Evolutionary conservation across 2,888 invertebrate genomes (phyloP), one percentile per base, ranked within the genome.

Genomic region (Cotesia congregata): DNA sequence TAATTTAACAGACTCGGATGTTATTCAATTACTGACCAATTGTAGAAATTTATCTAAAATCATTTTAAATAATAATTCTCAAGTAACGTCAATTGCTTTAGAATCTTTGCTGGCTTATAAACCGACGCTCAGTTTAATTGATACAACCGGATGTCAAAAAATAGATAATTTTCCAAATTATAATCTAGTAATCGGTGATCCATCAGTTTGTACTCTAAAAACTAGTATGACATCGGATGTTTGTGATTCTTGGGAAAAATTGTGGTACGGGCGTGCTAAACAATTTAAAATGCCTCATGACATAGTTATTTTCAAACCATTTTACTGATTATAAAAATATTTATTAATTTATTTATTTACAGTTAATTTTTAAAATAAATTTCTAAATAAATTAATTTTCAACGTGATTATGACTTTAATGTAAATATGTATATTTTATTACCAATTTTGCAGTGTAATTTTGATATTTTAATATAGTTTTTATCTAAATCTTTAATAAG

Each of bases 401-500:
- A 68, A 39, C 20, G 65, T 40, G 7, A 61, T 30, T 77, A 62
- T 88, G 50, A 88, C 88, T 82, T 87, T 76, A 93, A 87, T 75
- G 85, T 86, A 89, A 93, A 94, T 81, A 90, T 91, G 87, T 92
- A 95, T 77, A 91, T 87, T 90, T 94, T 95, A 88, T 95, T 95
- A 70, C 96, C 96, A 85, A 92, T 92, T 90, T 95, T 96, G 87
- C 95, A 95, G 82, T 91, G 88, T 64, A 95, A 85, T 83, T 90
- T 90, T 60, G 92, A 88, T 50, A 95, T 91, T 77, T 88, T 82
- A 80, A 93, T 86, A 79, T 90, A 91, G 50, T 91, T 87, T 67
- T 90, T 89, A 74, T 91, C 89, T 41, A 88, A 81, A 78, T 90
- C 83, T 68, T 88, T 85, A 2, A 83, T 80, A 61, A 90, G 83